Percentiles rank a stretch among this genome's conserved stretches.
phyloP scores from a whole-genome alignment of 2,888 invertebrate genomes.

The Tetranychus truncatus region DNA sequence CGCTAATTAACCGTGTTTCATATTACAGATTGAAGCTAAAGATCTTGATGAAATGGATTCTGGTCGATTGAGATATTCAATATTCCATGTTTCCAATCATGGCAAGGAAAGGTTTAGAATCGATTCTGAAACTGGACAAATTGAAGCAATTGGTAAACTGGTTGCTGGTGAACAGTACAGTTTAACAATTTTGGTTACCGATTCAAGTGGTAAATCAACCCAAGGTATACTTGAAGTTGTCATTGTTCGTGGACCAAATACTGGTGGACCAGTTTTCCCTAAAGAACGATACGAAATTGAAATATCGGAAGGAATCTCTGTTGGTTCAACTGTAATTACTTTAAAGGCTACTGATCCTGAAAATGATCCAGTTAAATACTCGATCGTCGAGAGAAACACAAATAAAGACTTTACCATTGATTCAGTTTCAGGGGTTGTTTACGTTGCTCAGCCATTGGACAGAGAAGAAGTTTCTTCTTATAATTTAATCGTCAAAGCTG shows the following conservation, averaged over 20 bases:
- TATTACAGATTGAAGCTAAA: slow-evolving; percentile 48
- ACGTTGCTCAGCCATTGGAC: slow-evolving; percentile 63
- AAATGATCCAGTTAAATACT: slow-evolving; percentile 64
- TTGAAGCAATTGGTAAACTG: slow-evolving; percentile 54
- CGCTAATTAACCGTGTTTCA: not conserved
- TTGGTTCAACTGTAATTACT: slow-evolving; percentile 34
- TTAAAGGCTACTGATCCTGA: slow-evolving; percentile 65
- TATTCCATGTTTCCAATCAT: slow-evolving; percentile 77
- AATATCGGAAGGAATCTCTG: slow-evolving; percentile 70
- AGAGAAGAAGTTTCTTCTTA: slow-evolving; percentile 73
- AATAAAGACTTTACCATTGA: slow-evolving; percentile 70
- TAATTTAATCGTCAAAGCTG: slow-evolving; percentile 64
- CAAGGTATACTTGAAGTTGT: slow-evolving; percentile 70
- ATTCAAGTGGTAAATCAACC: slow-evolving; percentile 30
- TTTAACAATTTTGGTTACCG: slow-evolving; percentile 52
- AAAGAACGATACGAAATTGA: slow-evolving; percentile 58
- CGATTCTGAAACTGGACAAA: slow-evolving; percentile 52
- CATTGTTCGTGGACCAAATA: slow-evolving; percentile 63
- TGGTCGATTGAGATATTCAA: slow-evolving; percentile 59
- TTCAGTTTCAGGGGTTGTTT: slow-evolving; percentile 60
- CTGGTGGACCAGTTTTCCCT: slow-evolving; percentile 58
- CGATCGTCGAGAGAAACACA: slow-evolving; percentile 70
- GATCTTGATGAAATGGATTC: slow-evolving; percentile 72
- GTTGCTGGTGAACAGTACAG: slow-evolving; percentile 74
- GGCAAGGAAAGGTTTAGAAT: slow-evolving; percentile 68